Percentiles rank a stretch among this genome's conserved stretches.
phyloP scores from a whole-genome alignment of 2,888 invertebrate genomes.

The Sinopyrophorus schimmeli region DNA sequence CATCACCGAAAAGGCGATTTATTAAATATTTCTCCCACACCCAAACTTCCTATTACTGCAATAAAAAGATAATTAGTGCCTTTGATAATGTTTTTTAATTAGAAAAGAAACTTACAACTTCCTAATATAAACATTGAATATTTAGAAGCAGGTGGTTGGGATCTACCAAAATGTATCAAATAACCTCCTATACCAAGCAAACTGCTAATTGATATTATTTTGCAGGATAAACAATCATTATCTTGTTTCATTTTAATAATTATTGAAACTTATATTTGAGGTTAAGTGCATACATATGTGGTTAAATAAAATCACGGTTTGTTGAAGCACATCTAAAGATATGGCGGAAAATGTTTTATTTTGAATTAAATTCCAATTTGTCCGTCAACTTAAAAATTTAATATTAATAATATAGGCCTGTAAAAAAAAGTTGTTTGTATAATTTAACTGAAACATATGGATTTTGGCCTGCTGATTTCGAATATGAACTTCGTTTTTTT shows the following conservation, averaged over 20 bases:
- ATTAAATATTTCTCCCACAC: slow-evolving; percentile 49
- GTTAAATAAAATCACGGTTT: too few species aligned
- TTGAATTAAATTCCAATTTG: too few species aligned
- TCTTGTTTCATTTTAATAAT: neutral
- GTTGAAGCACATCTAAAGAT: too few species aligned
- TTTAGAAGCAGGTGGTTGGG: slow-evolving; percentile 41
- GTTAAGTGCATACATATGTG: too few species aligned
- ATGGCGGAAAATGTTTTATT: too few species aligned
- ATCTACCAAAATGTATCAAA: slow-evolving; percentile 44
- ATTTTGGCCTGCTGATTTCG: too few species aligned
- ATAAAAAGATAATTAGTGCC: neutral
- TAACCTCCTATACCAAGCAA: slow-evolving; percentile 49
- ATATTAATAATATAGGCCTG: too few species aligned
- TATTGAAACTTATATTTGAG: neutral
- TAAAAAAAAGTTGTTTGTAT: too few species aligned
- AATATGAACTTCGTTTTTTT: too few species aligned
- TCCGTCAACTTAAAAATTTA: too few species aligned
- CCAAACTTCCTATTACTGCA: slow-evolving; percentile 39
- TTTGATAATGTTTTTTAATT: slow-evolving; percentile 9
- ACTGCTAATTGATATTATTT: slow-evolving; percentile 47
- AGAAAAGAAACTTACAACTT: slow-evolving; percentile 45
- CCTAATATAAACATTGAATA: slow-evolving; percentile 43
- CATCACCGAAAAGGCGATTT: slow-evolving; percentile 45
- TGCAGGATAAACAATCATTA: slow-evolving; percentile 48
- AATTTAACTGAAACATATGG: too few species aligned